Evolutionary conservation across 2,888 invertebrate genomes (phyloP).

Genomic region (Altica lythri): DNA sequence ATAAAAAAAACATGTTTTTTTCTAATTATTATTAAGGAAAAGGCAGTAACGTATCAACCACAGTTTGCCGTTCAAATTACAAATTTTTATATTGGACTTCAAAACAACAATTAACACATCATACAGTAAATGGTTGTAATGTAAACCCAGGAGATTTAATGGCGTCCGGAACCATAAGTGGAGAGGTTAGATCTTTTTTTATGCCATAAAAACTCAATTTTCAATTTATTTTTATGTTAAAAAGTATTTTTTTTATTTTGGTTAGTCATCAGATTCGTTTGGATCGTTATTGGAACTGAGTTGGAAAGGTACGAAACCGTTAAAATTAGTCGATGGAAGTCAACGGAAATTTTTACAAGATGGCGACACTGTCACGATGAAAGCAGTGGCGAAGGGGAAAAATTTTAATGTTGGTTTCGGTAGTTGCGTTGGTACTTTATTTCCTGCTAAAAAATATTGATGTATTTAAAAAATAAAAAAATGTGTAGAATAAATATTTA

Average conservation of each 20-base stretch:
- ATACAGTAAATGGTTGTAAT: slow-evolving; percentile 97
- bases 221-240: neutral
- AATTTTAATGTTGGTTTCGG: slow-evolving; percentile 90
- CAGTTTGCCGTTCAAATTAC: slow-evolving; percentile 86
- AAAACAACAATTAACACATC: slow-evolving; percentile 96
- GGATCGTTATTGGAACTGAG: slow-evolving; percentile 94
- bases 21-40: slow-evolving; percentile 62
- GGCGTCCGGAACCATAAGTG: slow-evolving; percentile 97
- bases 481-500: too few relatives aligned
- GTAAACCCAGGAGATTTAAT: slow-evolving; percentile 92
- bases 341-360: slow-evolving; percentile 92
- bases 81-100: slow-evolving; percentile 95
- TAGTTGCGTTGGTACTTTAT: slow-evolving; percentile 81
- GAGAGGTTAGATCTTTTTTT: slow-evolving; percentile 66
- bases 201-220: neutral
- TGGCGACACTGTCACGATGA: slow-evolving; percentile 91
- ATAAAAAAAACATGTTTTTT: too few relatives aligned
- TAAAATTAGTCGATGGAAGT: slow-evolving; percentile 77
- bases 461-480: too few relatives aligned
- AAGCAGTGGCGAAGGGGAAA: slow-evolving; percentile 80
- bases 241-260: slow-evolving; percentile 36
- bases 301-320: slow-evolving; percentile 90
- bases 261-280: slow-evolving; percentile 83
- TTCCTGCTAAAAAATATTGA: slow-evolving; percentile 73
- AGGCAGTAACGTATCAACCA: slow-evolving; percentile 64